Evolutionary conservation across 1,140 invertebrate genomes (phyloP).

Genomic region (Drosophila lacertosa): DNA sequence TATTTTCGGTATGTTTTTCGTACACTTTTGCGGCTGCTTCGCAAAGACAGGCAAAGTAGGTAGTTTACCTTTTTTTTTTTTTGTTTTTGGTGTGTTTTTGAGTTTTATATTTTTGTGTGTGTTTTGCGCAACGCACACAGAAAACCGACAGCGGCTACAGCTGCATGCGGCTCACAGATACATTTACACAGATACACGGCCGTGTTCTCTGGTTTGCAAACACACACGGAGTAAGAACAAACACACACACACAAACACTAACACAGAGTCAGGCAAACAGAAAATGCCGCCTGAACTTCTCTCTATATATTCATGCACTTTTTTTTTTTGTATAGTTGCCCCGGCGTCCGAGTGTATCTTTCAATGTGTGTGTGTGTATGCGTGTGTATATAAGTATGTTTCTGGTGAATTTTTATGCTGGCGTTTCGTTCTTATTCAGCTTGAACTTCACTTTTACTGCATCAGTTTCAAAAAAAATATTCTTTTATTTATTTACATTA

Average conservation of each 20-base stretch:
- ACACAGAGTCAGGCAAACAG: constrained; percentile 4
- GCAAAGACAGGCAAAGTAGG: constrained; percentile 73
- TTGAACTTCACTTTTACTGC: constrained; percentile 21
- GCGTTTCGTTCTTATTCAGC: constrained; percentile 48
- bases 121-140: constrained; percentile 44
- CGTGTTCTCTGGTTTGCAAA: constrained; percentile 14
- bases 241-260: constrained; percentile 25
- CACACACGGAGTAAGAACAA: constrained; percentile 39
- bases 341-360: constrained; percentile 2
- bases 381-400: constrained; percentile 25
- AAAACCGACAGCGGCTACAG: constrained; percentile 48
- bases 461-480: not conserved
- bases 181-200: constrained; percentile 29
- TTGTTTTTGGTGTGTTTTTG: constrained; percentile 6
- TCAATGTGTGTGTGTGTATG: constrained; percentile 4
- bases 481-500: constrained; percentile 10
- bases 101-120: constrained; percentile 12
- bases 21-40: constrained; percentile 76
- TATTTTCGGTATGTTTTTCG: constrained; percentile 66
- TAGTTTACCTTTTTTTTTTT: constrained; percentile 68
- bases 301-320: constrained; percentile 38
- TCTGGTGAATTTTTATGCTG: constrained; percentile 52
- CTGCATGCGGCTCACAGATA: constrained; percentile 41
- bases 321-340: constrained; percentile 39
- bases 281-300: constrained; percentile 41